These are phyloP conservation scores for Argyrosomus japonicus DNA, from an alignment of 2,113 vertebrate genomes.

Conservation along the genomic window DNA sequence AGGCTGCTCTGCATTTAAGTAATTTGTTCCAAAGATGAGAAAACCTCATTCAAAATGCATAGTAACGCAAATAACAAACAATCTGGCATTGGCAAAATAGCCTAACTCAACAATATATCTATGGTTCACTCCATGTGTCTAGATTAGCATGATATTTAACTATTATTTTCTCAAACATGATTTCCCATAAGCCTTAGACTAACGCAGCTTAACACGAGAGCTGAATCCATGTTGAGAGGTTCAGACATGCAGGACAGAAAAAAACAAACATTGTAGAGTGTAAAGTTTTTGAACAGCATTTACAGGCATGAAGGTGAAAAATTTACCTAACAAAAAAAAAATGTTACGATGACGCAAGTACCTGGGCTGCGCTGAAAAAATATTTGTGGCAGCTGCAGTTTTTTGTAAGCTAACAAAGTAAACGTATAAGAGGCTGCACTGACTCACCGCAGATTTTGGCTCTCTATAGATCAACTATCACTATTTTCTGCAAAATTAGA, in stretches of 20 bases:
- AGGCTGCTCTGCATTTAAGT: too few relatives aligned
- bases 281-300: background rate
- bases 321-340: background rate
- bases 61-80: background rate
- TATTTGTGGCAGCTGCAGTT: background rate
- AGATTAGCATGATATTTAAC: background rate
- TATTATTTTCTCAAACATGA: background rate
- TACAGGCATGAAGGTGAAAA: background rate
- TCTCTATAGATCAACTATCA: background rate
- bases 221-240: background rate
- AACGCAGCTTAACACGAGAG: background rate
- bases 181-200: background rate
- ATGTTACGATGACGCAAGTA: background rate
- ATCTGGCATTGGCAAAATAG: too few relatives aligned
- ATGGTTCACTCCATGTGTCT: background rate
- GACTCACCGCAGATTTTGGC: background rate
- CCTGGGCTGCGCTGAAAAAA: background rate
- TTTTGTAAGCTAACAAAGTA: background rate
- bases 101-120: too few relatives aligned
- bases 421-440: background rate
- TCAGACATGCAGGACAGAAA: background rate
- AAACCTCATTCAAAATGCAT: background rate
- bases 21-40: background rate
- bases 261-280: too few relatives aligned
- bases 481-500: background rate